phyloP scores from a whole-genome alignment of 2,888 invertebrate species.

The Brachylomia viminalis region DNA sequence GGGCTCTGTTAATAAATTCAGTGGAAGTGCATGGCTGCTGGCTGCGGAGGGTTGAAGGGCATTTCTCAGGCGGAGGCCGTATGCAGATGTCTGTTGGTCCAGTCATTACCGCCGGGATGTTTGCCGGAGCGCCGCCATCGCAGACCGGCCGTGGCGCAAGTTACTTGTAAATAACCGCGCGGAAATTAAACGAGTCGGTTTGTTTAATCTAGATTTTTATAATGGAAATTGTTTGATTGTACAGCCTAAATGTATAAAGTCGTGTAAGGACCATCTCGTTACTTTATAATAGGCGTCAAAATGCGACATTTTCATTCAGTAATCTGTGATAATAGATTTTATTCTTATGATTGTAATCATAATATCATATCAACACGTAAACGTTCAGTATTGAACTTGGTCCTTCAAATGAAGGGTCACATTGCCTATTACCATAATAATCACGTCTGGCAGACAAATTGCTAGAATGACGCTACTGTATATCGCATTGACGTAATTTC shows the following conservation, averaged over 20 bases:
- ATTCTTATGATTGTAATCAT: not conserved
- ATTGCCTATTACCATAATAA: not conserved
- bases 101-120: slow-evolving; percentile 89
- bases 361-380: not conserved
- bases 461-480: not conserved
- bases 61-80: slow-evolving; percentile 76
- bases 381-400: not conserved
- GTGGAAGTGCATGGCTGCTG: slow-evolving; percentile 58
- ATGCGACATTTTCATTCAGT: not conserved
- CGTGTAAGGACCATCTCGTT: not conserved
- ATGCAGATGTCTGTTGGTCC: slow-evolving; percentile 92
- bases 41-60: slow-evolving; percentile 55
- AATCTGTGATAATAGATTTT: not conserved
- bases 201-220: slow-evolving; percentile 42
- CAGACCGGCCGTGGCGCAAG: slow-evolving; percentile 64
- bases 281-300: not conserved
- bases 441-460: not conserved
- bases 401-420: not conserved
- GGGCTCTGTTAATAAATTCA: slow-evolving; percentile 67
- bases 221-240: slow-evolving; percentile 41
- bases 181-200: slow-evolving; percentile 50
- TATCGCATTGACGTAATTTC: too few species aligned
- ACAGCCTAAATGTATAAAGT: slow-evolving; percentile 28
- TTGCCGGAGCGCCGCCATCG: slow-evolving; percentile 70
- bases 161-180: slow-evolving; percentile 44